Evolutionary conservation across 2,888 invertebrate species (phyloP), one percentile per base, ranked within the genome.

Genomic region (Eupeodes luniger): DNA sequence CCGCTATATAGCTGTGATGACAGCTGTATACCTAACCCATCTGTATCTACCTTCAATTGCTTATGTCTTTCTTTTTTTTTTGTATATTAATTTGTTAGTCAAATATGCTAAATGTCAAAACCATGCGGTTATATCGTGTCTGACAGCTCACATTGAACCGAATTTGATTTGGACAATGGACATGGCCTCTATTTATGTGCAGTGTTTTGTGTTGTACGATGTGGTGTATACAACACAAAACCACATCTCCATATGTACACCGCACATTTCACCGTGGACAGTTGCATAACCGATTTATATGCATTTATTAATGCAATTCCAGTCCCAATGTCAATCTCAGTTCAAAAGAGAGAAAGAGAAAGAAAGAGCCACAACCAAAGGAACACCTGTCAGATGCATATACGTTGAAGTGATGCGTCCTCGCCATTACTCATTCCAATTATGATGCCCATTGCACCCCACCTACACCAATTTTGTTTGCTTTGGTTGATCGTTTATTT

Each of bases 281-380:
- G 64, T 85, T 85, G 85, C 85, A 85, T 77, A 85, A 85, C 55
- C 70, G 19, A 66, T 66, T 19, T 51, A 69, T 57, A 76, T 81
- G 81, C 75, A 69, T 75, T 80, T 80, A 70, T 85, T 80, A 36
- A 81, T 76, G 81, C 77, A 77, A 81, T 85, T 80, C 51, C 69
- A 51, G 40, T 40, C 40, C 40, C 40, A 40, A 9, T 40, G 40
- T 40, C 40, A 40, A 7, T 40, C 9, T 27, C 27, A 27, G 27
- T 27, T 2, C 27, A 27, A 40, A 9, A 40, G 40, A 40, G 40
- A 9, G 40, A 40, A 5, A 40, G 5, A 9, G 9, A n/a, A 1
- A 53, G 34, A 12, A 40, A 34, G 14, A 49, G 27, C 55, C 69
- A 72, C 47, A 61, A 59, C 59, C 27, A 47, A 72, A 40, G 19